These are phyloP conservation scores for Drosophila sucinea DNA, from an alignment of 1,140 invertebrate species.

Conservation along the genomic window DNA sequence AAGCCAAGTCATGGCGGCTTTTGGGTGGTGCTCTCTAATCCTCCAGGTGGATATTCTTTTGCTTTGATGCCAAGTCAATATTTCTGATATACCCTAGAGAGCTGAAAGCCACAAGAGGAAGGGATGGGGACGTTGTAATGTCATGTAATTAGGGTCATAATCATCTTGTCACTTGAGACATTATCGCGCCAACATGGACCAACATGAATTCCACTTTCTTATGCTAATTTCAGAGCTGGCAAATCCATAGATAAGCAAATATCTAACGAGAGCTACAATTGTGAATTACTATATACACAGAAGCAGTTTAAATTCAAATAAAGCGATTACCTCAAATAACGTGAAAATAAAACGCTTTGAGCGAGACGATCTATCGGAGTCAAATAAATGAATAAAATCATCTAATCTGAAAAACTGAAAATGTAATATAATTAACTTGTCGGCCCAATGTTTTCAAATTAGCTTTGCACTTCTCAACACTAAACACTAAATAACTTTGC, in stretches of 20 bases:
- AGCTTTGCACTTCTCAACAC: too few relatives aligned
- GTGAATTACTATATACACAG: neutral
- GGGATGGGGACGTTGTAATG: constrained; percentile 49
- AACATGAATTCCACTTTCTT: constrained; percentile 56
- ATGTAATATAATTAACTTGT: too few relatives aligned
- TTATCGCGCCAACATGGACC: constrained; percentile 40
- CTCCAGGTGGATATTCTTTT: constrained; percentile 64
- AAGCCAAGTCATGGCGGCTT: constrained; percentile 58
- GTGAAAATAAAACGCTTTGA: too few relatives aligned
- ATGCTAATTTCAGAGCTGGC: constrained; percentile 53
- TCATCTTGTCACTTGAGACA: constrained; percentile 66
- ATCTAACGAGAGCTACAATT: neutral
- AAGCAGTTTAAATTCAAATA: too few relatives aligned
- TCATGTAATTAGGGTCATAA: constrained; percentile 79
- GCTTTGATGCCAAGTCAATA: constrained; percentile 69
- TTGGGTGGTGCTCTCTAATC: constrained; percentile 42
- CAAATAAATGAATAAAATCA: too few relatives aligned
- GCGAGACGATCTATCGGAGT: too few relatives aligned
- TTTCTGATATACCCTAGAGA: constrained; percentile 38
- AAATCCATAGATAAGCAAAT: neutral
- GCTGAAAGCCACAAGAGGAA: constrained; percentile 14
- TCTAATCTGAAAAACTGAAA: too few relatives aligned
- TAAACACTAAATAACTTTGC: too few relatives aligned
- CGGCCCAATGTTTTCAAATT: too few relatives aligned
- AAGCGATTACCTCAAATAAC: too few relatives aligned